A percentile compares a stretch with the other conserved stretches of the same genome.
Conservation (phyloP, 2,888 invertebrate species). For the Pandemis corylana region DNA sequence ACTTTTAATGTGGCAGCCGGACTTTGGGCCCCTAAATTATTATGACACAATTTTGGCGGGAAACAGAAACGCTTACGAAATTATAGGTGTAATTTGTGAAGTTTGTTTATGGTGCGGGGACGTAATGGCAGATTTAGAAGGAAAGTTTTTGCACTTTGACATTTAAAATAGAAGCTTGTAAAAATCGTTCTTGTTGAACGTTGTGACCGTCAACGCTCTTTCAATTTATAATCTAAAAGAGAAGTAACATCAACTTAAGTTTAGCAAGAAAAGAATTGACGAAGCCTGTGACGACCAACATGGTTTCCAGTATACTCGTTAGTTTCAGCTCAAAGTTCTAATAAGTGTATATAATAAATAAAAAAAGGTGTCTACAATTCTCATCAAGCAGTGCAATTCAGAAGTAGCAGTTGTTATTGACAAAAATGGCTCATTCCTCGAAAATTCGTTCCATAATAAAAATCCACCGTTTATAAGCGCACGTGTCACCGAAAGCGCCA, state of each 20-base stretch:
- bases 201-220: too few relatives aligned
- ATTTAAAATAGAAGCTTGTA: too few relatives aligned
- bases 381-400: neutral
- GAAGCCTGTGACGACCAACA: too few relatives aligned
- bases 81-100: constrained; percentile 9
- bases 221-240: too few relatives aligned
- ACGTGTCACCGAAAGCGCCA: constrained; percentile 4
- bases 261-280: too few relatives aligned
- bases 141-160: neutral
- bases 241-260: too few relatives aligned
- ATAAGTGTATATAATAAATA: too few relatives aligned
- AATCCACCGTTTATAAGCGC: neutral
- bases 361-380: too few relatives aligned
- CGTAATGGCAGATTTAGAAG: neutral
- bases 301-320: too few relatives aligned
- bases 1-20: constrained; percentile 36
- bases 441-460: neutral
- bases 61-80: constrained; percentile 18
- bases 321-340: too few relatives aligned
- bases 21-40: constrained; percentile 34
- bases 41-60: constrained; percentile 19
- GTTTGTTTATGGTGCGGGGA: constrained; percentile 8
- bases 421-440: neutral
- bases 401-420: neutral
- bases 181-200: too few relatives aligned